Percentiles rank a stretch among this genome's conserved stretches.
These are phyloP conservation scores for Schizothorax lantsangensis DNA, from an alignment of 2,797 vertebrate species.

Conservation along the genomic window DNA sequence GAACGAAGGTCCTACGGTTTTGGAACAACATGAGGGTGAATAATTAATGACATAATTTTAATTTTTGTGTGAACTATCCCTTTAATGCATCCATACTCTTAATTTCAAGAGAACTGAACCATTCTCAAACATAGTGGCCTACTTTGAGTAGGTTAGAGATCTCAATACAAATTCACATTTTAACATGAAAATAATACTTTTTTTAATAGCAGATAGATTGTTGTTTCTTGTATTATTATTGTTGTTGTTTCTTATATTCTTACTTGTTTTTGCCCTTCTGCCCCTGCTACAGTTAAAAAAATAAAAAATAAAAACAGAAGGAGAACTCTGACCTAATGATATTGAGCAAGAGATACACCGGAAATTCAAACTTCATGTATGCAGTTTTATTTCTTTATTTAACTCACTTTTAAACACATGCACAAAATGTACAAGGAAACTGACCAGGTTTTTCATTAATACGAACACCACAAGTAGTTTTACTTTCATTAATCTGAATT, in stretches of 20 bases:
- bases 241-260: background rate
- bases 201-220: background rate
- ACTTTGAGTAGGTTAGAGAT: background rate
- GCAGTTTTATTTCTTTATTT: background rate
- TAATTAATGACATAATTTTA: too few relatives aligned
- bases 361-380: background rate
- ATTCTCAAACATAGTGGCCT: background rate
- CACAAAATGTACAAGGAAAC: background rate
- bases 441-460: background rate
- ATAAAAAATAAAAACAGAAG: background rate
- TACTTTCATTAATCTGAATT: background rate
- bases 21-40: too few relatives aligned
- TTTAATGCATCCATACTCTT: background rate
- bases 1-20: too few relatives aligned
- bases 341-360: background rate
- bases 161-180: background rate
- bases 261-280: background rate
- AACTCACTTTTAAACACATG: background rate
- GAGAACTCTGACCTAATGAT: background rate
- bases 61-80: too few relatives aligned
- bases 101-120: background rate
- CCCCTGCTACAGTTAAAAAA: background rate
- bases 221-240: background rate
- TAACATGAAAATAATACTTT: background rate
- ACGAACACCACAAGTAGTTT: background rate